Evolutionary conservation across 2,797 vertebrate species (phyloP).

Genomic region (Sylvia borin): DNA sequence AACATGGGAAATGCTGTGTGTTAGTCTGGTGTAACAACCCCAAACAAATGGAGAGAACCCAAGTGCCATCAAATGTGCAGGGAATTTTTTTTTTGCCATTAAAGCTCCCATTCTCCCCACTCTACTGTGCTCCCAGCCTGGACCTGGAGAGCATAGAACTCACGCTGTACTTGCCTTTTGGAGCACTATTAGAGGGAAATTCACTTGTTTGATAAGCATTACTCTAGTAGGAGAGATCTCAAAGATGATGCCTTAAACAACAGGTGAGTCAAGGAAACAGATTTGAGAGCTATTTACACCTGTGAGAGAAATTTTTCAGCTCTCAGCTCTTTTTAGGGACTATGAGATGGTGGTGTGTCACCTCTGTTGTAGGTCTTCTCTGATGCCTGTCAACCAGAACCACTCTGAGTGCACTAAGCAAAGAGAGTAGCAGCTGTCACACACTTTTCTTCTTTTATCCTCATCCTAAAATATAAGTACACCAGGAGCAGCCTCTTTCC

Average conservation of each 20-base stretch:
- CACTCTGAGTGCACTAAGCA: background rate
- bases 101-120: background rate
- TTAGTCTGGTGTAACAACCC: background rate
- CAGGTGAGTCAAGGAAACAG: background rate
- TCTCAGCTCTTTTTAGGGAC: background rate
- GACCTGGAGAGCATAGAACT: background rate
- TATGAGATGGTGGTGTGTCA: background rate
- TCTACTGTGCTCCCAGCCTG: background rate
- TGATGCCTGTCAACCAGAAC: background rate
- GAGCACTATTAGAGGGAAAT: background rate
- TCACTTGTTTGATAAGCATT: background rate
- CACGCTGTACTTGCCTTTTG: background rate
- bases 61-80: background rate
- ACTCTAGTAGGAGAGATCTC: background rate
- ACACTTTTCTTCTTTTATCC: background rate
- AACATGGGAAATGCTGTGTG: background rate
- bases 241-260: background rate
- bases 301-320: background rate
- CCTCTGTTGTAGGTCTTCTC: background rate
- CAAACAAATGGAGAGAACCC: background rate
- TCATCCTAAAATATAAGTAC: background rate
- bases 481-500: background rate
- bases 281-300: background rate
- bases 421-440: background rate
- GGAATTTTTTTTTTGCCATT: background rate